Evolutionary conservation across 2,888 invertebrate genomes (phyloP), one percentile per base, ranked within the genome.

Genomic region (Drosophila paranaensis): DNA sequence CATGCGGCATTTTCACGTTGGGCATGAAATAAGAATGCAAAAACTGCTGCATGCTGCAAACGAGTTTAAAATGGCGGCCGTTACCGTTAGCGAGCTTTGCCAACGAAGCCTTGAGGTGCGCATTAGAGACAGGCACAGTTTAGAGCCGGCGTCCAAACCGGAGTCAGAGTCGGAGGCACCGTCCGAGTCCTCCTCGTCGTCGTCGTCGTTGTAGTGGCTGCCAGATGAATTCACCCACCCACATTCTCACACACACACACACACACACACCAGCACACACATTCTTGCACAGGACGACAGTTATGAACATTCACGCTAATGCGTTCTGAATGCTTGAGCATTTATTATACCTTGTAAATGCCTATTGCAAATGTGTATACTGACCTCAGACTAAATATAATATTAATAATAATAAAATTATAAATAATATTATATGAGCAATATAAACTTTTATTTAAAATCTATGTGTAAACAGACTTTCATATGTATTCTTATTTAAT

Each of bases 21-120:
- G 75, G 83, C 77, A 66, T 68, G 73, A 71, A 74, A 75, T 68
- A 76, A 76, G 85, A 88, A 82, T 88, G 82, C 79, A 79, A 68
- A 72, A 69, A 57, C 63, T 60, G 65, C 77, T 82, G 82, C 72
- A 82, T 77, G 82, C 68, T n/a, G n/a, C 69, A 88, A 84, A 88
- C 83, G 87, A 88, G 83, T 68, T 84, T 80, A 86, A 84, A 84
- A 88, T 88, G 86, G 89, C 68, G 75, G 81, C 78, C 81, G 89
- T 86, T 88, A 88, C 80, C 83, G 82, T 82, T 82, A 82, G 74
- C 72, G 35, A 60, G 58, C 71, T 45, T 57, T 54, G 65, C 68
- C 61, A 58, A 69, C 62, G 69, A 71, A 69, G 83, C 86, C 86
- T 79, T 68, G 56, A 79, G 82, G 82, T 72, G 74, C 74, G 86